Evolutionary conservation across 2,888 invertebrate genomes (phyloP).

Genomic region (Polyommatus iphigenia): DNA sequence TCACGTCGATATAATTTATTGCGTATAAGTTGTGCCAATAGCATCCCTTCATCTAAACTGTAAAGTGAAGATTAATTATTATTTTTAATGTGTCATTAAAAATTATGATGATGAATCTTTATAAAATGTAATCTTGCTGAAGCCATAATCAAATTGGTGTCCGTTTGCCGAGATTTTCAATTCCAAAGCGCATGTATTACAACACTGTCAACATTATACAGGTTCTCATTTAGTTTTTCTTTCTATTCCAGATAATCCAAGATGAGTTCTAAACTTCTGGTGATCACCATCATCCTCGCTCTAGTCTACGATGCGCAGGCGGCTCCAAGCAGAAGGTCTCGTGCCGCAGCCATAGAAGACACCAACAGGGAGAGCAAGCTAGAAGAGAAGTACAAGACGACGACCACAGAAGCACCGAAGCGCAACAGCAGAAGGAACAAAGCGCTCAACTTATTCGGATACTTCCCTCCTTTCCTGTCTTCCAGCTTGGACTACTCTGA

Average conservation of each 20-base stretch:
- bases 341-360: slow-evolving; percentile 54
- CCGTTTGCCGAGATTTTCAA: no score
- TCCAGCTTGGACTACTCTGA: slow-evolving; percentile 71
- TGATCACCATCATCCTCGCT: slow-evolving; percentile 54
- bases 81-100: no score
- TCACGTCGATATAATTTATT: background rate
- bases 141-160: no score
- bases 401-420: slow-evolving; percentile 53
- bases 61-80: no score
- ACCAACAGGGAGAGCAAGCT: slow-evolving; percentile 61
- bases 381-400: slow-evolving; percentile 62
- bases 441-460: slow-evolving; percentile 76
- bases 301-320: slow-evolving; percentile 53
- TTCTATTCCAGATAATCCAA: slow-evolving; percentile 56
- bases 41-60: no score
- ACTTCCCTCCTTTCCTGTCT: slow-evolving; percentile 71
- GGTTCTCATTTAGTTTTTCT: slow-evolving; percentile 36
- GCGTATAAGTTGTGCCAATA: no score
- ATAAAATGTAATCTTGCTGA: no score
- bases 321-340: slow-evolving; percentile 64
- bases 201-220: no score
- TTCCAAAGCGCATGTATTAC: no score
- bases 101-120: no score
- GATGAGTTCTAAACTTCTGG: slow-evolving; percentile 58
- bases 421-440: slow-evolving; percentile 69